Evolutionary conservation across 2,888 invertebrate genomes (phyloP), one percentile per base, ranked within the genome.

Genomic region (Halictus ligatus): DNA sequence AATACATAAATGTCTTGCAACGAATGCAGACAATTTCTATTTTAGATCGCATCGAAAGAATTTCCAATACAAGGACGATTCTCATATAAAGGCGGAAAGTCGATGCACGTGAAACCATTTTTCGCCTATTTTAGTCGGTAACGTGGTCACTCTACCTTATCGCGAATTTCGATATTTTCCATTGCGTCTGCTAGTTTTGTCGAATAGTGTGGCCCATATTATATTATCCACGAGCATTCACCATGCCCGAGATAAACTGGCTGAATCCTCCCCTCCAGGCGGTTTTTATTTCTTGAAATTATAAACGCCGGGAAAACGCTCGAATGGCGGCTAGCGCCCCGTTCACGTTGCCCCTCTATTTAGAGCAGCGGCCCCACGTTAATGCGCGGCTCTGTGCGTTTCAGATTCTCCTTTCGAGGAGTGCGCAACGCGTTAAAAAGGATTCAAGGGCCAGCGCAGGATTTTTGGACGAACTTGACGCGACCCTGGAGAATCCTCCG

Each of bases 291-390:
- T 50, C 64, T n/a, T 40, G 40, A 35, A 73, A 83, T 81, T 83
- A 81, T 83, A 76, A 81, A 76, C 21, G 80, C 74, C 13, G 40
- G 35, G 74, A 25, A 80, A 80, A 80, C 35, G 82, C 40, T 83
- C 35, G 46, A 83, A 74, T 74, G 54, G 21, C n/a, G 82, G 75
- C 48, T 13, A 60, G 46, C 29, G 50, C 35, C 35, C 74, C 72
- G 78, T 64, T 81, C 60, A 81, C 46, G 71, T 15, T 21, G 72
- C 46, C 46, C 50, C 40, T n/a, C 60, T 58, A 58, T 83, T 80
- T 83, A 73, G n/a, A 21, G 46, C 46, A 64, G 35, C 18, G 64
- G 69, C 58, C 75, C 75, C 80, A 75, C 48, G 75, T 83, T 80
- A 75, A 60, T 71, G 58, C 54, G 25, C 78, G 40, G 21, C 50